Percentiles rank a stretch among this genome's conserved stretches.
phyloP scores from a whole-genome alignment of 1,140 invertebrate species.

The Solenopsis fugax region DNA sequence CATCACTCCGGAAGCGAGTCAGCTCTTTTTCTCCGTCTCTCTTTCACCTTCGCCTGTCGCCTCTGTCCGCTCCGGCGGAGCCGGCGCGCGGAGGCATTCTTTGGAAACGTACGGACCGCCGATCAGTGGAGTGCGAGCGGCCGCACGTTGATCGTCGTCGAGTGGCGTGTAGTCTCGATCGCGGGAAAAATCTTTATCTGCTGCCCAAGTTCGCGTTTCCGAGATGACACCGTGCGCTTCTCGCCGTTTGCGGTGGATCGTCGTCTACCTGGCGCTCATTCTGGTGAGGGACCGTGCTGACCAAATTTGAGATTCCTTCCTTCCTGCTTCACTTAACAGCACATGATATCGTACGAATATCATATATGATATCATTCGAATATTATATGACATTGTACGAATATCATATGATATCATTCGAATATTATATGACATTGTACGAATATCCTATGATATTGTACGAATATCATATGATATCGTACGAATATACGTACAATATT shows the following conservation, averaged over 20 bases:
- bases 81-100: neutral
- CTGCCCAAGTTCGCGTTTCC: neutral
- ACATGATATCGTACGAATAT: no score
- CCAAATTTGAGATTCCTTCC: no score
- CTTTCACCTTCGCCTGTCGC: neutral
- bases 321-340: no score
- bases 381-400: no score
- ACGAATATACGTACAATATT: no score
- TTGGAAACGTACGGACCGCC: neutral
- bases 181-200: neutral
- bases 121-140: conserved; percentile 3
- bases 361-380: no score
- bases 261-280: neutral
- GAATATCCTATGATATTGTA: no score
- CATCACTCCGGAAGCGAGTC: neutral
- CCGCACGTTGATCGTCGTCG: neutral
- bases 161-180: neutral
- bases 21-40: neutral
- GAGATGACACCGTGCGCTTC: conserved; percentile 21
- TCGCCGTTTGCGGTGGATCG: neutral
- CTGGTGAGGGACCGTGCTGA: neutral
- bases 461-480: no score
- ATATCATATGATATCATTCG: no score
- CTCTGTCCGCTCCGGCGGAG: no score
- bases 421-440: no score